Percentiles rank a stretch among this genome's conserved stretches.
Conservation (phyloP, 2,797 vertebrate genomes). For the Bovichtus variegatus region DNA sequence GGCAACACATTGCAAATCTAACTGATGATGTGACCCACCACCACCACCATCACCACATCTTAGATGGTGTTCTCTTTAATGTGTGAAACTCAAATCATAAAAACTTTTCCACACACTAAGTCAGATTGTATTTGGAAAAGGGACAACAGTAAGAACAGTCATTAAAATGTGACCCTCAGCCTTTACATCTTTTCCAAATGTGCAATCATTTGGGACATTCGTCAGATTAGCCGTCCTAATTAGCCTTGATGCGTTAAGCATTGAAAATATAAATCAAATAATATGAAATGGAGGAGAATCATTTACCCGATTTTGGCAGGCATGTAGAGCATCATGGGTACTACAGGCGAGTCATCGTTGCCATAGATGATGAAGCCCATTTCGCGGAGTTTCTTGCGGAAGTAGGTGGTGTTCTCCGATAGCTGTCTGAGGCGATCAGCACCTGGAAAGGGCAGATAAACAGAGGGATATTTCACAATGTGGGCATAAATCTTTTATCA, state of each 20-base stretch:
- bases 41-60: conserved; percentile 24
- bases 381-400: conserved; percentile 91
- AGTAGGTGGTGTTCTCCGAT: conserved; percentile 93
- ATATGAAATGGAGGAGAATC: not conserved
- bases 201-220: not conserved
- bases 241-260: not conserved
- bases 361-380: conserved; percentile 98
- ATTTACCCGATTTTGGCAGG: conserved; percentile 95
- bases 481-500: not conserved
- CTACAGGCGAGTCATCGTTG: conserved; percentile 95
- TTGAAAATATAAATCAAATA: not conserved
- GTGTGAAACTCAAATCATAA: conserved; percentile 27
- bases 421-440: conserved; percentile 90
- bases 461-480: not conserved
- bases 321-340: conserved; percentile 98
- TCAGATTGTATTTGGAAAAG: conserved; percentile 18
- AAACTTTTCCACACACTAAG: conserved; percentile 12
- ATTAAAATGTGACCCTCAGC: not conserved
- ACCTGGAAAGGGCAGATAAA: conserved; percentile 77
- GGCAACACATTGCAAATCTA: conserved; percentile 4
- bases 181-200: conserved; percentile 13
- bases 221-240: not conserved
- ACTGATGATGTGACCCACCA: conserved; percentile 8
- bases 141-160: not conserved
- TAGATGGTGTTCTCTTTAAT: conserved; percentile 28